Base-by-base conservation (phyloP, 2,888 invertebrate genomes). In the Drosophila atroscutellata region DNA sequence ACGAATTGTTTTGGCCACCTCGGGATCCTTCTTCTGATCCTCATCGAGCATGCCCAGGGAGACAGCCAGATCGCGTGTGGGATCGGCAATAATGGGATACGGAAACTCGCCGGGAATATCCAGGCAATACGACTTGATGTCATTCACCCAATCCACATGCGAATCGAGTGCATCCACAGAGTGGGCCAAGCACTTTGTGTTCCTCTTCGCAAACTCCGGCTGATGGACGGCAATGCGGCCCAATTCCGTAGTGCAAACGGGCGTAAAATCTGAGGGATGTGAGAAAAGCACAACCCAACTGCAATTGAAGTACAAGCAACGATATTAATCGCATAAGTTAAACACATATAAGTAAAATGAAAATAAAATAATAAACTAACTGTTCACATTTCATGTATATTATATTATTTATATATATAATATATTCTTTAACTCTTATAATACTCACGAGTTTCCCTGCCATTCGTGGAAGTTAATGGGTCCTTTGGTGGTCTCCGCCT, bases 231-330 rank as follows among this genome's bases (percentile, higher is more conserved):
- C 96, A 60, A 96, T 95, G 52, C 95, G 94, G 5, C 96, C 97
- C 80, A 98, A 93, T 92, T 98, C 98, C 0, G 97, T 98, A 8
- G 98, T 98, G 91, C 98, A 98, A 0, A 98, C 97, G 0, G 98
- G 98, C 0, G 98, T 98, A 92, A 96, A 98, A 92, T 98, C 98
- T 11, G 96, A 95, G 0, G 98, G 98, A 92, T 98, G 98, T 0
- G 97, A 97, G 92, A 98, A 98, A 30, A 98, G 93, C 89, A 97
- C 95, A 67, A 96, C 96, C 98, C 98, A 97, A 54, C 97, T 84
- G 42, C 0, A 18, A 15, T 32, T n/a, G 2, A 8, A 1, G 11
- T 9, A 26, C 2, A 13, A 26, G 11, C 15, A 15, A 26, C 7
- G 3, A 37, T 0, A 24, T 45, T 7, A n/a, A 30, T 11, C 34